These are phyloP conservation scores for Neogobius melanostomus DNA, from an alignment of 2,113 vertebrate species.

Conservation along the genomic window DNA sequence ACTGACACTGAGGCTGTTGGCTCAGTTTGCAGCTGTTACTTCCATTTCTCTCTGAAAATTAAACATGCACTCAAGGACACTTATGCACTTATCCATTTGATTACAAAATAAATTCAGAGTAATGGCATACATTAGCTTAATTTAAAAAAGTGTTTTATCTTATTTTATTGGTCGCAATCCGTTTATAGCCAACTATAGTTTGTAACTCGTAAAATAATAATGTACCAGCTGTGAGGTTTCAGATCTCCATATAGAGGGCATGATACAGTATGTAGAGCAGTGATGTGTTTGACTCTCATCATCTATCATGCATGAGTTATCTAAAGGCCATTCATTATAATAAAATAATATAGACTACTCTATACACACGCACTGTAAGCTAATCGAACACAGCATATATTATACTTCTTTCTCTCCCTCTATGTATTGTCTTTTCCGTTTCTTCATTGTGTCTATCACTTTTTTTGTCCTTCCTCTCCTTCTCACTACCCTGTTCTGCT, in stretches of 20 bases:
- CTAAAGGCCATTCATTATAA: neutral
- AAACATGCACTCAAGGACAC: too few relatives aligned
- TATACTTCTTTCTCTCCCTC: neutral
- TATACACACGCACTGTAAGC: neutral
- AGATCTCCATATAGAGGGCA: neutral
- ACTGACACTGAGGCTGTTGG: too few relatives aligned
- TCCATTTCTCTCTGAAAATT: too few relatives aligned
- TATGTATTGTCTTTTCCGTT: neutral
- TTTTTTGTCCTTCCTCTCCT: constrained; percentile 20
- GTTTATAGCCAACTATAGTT: too few relatives aligned
- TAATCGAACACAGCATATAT: neutral
- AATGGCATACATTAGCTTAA: too few relatives aligned
- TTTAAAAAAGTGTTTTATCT: too few relatives aligned
- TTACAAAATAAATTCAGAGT: too few relatives aligned
- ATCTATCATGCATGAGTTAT: neutral
- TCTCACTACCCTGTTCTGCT: constrained; percentile 45
- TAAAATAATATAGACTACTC: neutral
- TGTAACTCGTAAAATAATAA: neutral
- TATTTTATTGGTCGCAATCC: too few relatives aligned
- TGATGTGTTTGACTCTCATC: neutral
- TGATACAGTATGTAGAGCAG: neutral
- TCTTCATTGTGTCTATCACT: constrained; percentile 13
- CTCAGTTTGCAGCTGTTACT: too few relatives aligned
- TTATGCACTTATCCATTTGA: too few relatives aligned
- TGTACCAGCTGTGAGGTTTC: neutral